Evolutionary conservation across 92 coral and sea anemone genomes (phyloP).

Genomic region (Isaurus tuberculatus): DNA sequence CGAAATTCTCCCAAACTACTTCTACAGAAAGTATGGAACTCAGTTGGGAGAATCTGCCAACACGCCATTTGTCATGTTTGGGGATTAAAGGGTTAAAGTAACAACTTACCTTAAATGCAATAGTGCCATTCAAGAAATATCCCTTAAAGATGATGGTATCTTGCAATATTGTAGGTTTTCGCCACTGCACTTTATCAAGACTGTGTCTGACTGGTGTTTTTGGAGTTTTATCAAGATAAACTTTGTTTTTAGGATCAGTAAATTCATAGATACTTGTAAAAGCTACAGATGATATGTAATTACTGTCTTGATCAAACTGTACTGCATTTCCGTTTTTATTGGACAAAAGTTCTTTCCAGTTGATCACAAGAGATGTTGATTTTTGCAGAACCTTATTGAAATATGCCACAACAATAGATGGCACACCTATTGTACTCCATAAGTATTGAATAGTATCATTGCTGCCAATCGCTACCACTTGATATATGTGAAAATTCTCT

Average conservation of each 20-base stretch:
- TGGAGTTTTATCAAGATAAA: constrained; percentile 51
- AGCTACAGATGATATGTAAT: constrained; percentile 75
- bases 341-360: constrained; percentile 24
- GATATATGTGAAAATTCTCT: background rate
- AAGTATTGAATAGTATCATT: constrained; percentile 83
- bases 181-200: constrained; percentile 15
- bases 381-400: background rate
- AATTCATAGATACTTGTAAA: constrained; percentile 77
- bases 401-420: constrained; percentile 88
- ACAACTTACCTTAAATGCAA: constrained; percentile 30
- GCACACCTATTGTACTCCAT: constrained; percentile 81
- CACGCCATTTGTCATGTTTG: too few species aligned
- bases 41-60: too few species aligned
- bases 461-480: constrained; percentile 36
- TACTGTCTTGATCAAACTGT: constrained; percentile 45
- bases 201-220: constrained; percentile 4
- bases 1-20: too few species aligned
- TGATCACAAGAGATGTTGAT: background rate
- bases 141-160: constrained; percentile 2
- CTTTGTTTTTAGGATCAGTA: constrained; percentile 79
- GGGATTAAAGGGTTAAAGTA: too few species aligned
- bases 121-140: constrained; percentile 22
- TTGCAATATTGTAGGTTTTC: background rate
- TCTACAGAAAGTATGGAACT: too few species aligned
- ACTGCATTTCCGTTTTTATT: constrained; percentile 38